These are phyloP conservation scores for Epinephelus malabaricus DNA, from an alignment of 2,797 vertebrate genomes.

Conservation along the genomic window DNA sequence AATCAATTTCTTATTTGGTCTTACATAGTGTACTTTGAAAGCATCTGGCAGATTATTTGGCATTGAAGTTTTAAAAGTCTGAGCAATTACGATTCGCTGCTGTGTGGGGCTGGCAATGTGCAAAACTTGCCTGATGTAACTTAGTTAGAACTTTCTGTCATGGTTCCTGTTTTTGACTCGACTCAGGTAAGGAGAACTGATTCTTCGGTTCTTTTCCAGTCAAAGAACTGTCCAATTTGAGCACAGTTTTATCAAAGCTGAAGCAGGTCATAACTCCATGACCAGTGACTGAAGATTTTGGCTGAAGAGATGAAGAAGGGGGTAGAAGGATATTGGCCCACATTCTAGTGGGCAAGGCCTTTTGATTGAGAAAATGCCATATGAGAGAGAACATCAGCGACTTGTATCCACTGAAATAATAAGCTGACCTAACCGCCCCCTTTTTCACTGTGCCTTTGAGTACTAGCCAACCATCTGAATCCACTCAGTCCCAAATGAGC, in stretches of 20 bases:
- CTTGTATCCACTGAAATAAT: slow-evolving; percentile 81
- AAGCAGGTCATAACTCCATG: slow-evolving; percentile 16
- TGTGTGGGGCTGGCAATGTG: neutral
- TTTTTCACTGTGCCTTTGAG: slow-evolving; percentile 77
- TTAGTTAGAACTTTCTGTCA: neutral
- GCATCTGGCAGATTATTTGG: neutral
- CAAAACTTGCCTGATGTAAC: neutral
- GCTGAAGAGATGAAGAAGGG: slow-evolving; percentile 27
- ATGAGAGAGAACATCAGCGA: slow-evolving; percentile 72
- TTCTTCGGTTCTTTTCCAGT: slow-evolving; percentile 16
- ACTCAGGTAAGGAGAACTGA: neutral
- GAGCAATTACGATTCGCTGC: neutral
- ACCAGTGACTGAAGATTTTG: slow-evolving; percentile 34
- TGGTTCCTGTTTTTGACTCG: neutral
- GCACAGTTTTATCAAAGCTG: slow-evolving; percentile 2
- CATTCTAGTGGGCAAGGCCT: slow-evolving; percentile 60
- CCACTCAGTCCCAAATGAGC: slow-evolving; percentile 82
- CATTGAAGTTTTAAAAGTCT: neutral
- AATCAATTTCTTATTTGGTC: neutral
- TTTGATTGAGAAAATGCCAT: slow-evolving; percentile 75
- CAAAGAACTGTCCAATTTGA: slow-evolving; percentile 18
- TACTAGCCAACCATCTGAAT: slow-evolving; percentile 84
- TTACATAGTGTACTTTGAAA: neutral
- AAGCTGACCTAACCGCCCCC: slow-evolving; percentile 78
- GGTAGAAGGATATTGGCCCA: slow-evolving; percentile 55